Percentiles rank a stretch among this genome's conserved stretches.
These are phyloP conservation scores for Odontomyia ornata DNA, from an alignment of 2,888 invertebrate genomes.

Conservation along the genomic window DNA sequence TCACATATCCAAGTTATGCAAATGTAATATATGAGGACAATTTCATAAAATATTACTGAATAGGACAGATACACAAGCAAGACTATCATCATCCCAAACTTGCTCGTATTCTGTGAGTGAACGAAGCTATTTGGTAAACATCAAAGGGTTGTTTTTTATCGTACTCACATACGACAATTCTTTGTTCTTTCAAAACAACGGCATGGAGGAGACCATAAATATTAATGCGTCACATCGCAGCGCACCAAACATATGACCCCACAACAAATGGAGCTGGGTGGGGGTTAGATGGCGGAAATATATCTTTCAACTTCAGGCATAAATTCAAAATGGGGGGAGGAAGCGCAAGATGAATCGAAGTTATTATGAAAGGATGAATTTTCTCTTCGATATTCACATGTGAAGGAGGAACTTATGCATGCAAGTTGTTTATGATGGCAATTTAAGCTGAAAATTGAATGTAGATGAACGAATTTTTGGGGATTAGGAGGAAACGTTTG, in stretches of 20 bases:
- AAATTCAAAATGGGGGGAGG: not conserved
- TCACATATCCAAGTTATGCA: not conserved
- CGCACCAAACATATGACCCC: not conserved
- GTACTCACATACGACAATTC: not conserved
- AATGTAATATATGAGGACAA: not conserved
- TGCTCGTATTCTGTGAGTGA: not conserved
- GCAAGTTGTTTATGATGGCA: constrained; percentile 4
- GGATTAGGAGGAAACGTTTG: not conserved
- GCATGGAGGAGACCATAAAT: not conserved
- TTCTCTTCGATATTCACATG: constrained; percentile 7
- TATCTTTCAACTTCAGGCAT: constrained; percentile 23
- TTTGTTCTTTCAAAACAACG: constrained; percentile 19
- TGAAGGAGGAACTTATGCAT: not conserved
- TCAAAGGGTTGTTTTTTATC: constrained; percentile 25
- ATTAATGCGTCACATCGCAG: constrained; percentile 25
- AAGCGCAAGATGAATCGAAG: constrained; percentile 9
- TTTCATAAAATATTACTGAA: not conserved
- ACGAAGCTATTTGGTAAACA: constrained; percentile 19
- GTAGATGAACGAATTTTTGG: not conserved
- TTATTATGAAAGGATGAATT: constrained; percentile 17
- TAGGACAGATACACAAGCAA: not conserved
- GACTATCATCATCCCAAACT: not conserved
- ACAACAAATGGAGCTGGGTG: not conserved
- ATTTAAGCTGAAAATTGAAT: constrained; percentile 29
- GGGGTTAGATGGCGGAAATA: not conserved